Conservation (phyloP, 2,888 invertebrate species). For the Campoplex capitator region DNA sequence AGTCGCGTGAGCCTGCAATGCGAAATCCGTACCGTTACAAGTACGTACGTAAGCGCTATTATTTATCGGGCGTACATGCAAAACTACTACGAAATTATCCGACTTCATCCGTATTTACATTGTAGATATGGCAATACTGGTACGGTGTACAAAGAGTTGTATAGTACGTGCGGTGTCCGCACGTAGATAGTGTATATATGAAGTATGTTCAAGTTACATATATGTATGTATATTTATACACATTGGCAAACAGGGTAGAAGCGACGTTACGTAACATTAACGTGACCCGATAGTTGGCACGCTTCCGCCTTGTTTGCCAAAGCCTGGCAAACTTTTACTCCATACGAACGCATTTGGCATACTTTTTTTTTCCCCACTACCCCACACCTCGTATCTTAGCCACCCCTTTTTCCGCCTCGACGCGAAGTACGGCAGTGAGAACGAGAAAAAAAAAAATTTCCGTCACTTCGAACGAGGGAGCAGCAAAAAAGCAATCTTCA, state of each 20-base stretch:
- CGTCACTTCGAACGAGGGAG: background rate
- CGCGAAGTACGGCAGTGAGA: slow-evolving; percentile 9
- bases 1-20: slow-evolving; percentile 69
- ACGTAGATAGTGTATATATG: slow-evolving; percentile 32
- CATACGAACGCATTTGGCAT: slow-evolving; percentile 60
- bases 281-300: slow-evolving; percentile 70
- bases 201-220: slow-evolving; percentile 33
- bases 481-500: slow-evolving; percentile 27
- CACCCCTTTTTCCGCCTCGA: slow-evolving; percentile 20
- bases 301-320: slow-evolving; percentile 71
- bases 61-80: slow-evolving; percentile 61
- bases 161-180: slow-evolving; percentile 30
- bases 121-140: slow-evolving; percentile 12
- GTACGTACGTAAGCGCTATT: slow-evolving; percentile 64
- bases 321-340: slow-evolving; percentile 66
- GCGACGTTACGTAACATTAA: slow-evolving; percentile 62
- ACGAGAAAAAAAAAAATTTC: slow-evolving; percentile 29
- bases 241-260: slow-evolving; percentile 51
- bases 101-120: slow-evolving; percentile 40
- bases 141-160: background rate
- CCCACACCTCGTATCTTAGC: background rate
- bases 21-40: slow-evolving; percentile 72
- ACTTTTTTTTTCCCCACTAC: slow-evolving; percentile 36
- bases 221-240: slow-evolving; percentile 19
- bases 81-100: slow-evolving; percentile 49